Base-by-base conservation (phyloP, 2,113 vertebrate species). In the Bubo blakistoni region DNA sequence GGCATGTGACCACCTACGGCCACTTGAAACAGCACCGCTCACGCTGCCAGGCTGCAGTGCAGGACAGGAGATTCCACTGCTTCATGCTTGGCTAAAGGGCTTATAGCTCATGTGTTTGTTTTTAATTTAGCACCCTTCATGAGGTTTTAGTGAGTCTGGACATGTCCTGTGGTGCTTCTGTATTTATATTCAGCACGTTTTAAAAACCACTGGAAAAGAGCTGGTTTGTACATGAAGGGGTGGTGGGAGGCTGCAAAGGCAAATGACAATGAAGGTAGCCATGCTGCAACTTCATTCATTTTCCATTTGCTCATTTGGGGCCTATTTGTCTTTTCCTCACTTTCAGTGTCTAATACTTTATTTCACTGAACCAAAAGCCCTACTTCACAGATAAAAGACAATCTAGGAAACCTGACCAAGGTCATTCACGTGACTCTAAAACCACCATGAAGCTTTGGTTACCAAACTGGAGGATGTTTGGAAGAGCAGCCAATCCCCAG, bases 1-100 rank as follows among this genome's bases (percentile, higher is more conserved):
- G 51, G 51, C 15, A 40, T 0, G 1, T 13, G 26, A 13, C 42
- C 55, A 52, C 52, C 58, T 13, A 9, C 0, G 1, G 19, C 62
- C 11, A 0, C 27, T 24, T 17, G 61, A 36, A 49, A 3, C 49
- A 16, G 15, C 46, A 1, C 34, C 1, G 6, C 0, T 49, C 10
- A 0, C n/a, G 58, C 76, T 21, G 7, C 38, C 47, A 1, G 69
- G 40, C 13, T 65, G 29, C 81, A 6, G 8, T 1, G 13, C 24
- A 6, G 55, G 19, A 36, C 44, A 42, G 63, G 34, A 82, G 27
- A 34, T 70, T 26, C 69, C 36, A 6, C 49, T 30, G 69, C 62
- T 40, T 63, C 32, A 5, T 4, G 52, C n/a, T 77, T 1, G 0
- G 26, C 42, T n/a, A 8, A 26, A 69, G 36, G 25, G 25, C 47